Conservation (phyloP, 2,888 invertebrate genomes). For the Drosophila mettleri region DNA sequence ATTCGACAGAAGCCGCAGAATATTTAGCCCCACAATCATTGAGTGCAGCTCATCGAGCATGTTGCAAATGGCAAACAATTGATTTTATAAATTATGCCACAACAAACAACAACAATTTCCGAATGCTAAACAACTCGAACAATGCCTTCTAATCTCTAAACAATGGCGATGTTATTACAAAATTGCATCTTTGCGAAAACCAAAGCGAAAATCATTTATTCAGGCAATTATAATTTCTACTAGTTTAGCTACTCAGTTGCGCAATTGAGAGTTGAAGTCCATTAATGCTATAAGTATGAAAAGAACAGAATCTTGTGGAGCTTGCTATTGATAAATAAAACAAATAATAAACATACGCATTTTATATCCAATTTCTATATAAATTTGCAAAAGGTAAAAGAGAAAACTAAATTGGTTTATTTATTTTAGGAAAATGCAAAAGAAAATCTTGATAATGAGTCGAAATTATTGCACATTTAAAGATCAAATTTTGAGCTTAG, state of each 20-base stretch:
- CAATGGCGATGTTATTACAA: neutral
- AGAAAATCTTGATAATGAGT: no score
- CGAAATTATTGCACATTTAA: no score
- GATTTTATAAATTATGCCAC: constrained; percentile 4
- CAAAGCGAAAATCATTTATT: neutral
- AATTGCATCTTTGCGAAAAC: neutral
- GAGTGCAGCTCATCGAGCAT: neutral
- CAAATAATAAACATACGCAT: no score
- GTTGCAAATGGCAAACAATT: constrained; percentile 24
- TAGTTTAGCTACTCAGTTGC: neutral
- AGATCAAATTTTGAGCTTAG: no score
- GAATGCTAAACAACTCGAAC: neutral
- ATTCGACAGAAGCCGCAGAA: constrained; percentile 2
- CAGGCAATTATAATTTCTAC: neutral
- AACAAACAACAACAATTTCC: neutral
- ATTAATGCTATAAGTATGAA: neutral
- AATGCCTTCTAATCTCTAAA: constrained; percentile 4
- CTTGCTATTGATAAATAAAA: no score
- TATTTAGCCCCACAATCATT: constrained; percentile 10
- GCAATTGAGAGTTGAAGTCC: neutral
- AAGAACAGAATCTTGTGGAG: neutral
- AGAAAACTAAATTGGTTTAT: no score
- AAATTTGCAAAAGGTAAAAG: no score
- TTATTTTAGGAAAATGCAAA: no score
- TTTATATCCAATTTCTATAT: no score